Percentiles rank a stretch among this genome's conserved stretches.
Evolutionary conservation across 2,888 invertebrate species (phyloP).

Genomic region (Pediacus dermestoides): DNA sequence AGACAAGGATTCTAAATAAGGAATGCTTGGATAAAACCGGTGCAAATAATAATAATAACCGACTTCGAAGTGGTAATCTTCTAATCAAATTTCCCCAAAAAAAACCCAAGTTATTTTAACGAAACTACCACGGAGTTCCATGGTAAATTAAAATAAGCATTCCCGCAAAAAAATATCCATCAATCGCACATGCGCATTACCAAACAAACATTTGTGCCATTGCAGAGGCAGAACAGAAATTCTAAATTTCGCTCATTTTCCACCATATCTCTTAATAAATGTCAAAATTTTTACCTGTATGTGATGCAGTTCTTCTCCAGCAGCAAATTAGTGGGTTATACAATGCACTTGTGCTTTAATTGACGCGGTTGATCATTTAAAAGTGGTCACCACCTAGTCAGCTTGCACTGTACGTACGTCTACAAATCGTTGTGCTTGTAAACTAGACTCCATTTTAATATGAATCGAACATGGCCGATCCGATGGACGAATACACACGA

Average conservation of each 20-base stretch:
- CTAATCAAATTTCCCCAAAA: too few relatives aligned
- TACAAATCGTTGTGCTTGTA: conserved; percentile 43
- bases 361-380: conserved; percentile 22
- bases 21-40: too few relatives aligned
- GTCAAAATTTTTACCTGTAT: conserved; percentile 32
- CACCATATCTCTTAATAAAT: conserved; percentile 24
- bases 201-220: conserved; percentile 39
- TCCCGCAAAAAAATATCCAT: conserved; percentile 34
- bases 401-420: conserved; percentile 35
- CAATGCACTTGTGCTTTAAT: conserved; percentile 22
- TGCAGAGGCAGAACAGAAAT: conserved; percentile 34
- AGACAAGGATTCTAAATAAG: too few relatives aligned
- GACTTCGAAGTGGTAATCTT: too few relatives aligned
- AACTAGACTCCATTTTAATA: conserved; percentile 39
- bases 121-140: conserved; percentile 1
- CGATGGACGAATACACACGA: conserved; percentile 1
- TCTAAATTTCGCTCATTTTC: conserved; percentile 24
- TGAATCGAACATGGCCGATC: conserved; percentile 16
- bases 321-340: conserved; percentile 22
- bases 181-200: conserved; percentile 34
- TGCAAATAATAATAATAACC: too few relatives aligned
- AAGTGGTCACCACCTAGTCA: conserved; percentile 14
- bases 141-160: conserved; percentile 13
- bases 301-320: conserved; percentile 17
- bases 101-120: background rate